phyloP scores from a whole-genome alignment of 2,797 vertebrate species.

The Diplodus sargus region DNA sequence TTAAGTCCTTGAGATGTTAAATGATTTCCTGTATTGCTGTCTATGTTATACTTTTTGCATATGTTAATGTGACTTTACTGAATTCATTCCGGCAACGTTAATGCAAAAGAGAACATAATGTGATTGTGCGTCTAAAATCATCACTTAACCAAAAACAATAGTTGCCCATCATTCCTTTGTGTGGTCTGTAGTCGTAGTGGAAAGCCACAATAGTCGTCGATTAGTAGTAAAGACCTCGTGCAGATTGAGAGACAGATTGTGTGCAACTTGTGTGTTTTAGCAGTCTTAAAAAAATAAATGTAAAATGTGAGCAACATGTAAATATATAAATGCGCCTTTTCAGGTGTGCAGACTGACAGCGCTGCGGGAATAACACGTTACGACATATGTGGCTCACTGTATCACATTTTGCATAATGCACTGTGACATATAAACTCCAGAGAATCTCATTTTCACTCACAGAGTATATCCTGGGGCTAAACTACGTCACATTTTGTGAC shows the following conservation, averaged over 20 bases:
- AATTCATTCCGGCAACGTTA: background rate
- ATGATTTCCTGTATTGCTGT: background rate
- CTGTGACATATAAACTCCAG: slow-evolving; percentile 68
- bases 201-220: background rate
- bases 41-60: background rate
- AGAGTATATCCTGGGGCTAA: slow-evolving; percentile 64
- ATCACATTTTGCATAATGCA: slow-evolving; percentile 72
- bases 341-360: slow-evolving; percentile 40
- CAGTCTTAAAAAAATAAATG: slow-evolving; percentile 10
- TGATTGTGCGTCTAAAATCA: background rate
- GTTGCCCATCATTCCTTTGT: background rate
- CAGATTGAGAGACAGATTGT: slow-evolving; percentile 4
- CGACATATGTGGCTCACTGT: slow-evolving; percentile 65
- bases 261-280: background rate
- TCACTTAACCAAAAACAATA: background rate
- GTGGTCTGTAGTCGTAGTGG: background rate
- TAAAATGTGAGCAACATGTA: slow-evolving; percentile 38
- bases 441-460: slow-evolving; percentile 76
- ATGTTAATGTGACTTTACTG: too few species aligned
- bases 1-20: slow-evolving; percentile 6
- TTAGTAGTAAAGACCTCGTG: background rate
- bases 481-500: slow-evolving; percentile 76
- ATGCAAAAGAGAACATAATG: background rate
- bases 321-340: slow-evolving; percentile 38
- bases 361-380: slow-evolving; percentile 52